phyloP scores from a whole-genome alignment of 2,888 invertebrate species.

The Deilephila porcellus region DNA sequence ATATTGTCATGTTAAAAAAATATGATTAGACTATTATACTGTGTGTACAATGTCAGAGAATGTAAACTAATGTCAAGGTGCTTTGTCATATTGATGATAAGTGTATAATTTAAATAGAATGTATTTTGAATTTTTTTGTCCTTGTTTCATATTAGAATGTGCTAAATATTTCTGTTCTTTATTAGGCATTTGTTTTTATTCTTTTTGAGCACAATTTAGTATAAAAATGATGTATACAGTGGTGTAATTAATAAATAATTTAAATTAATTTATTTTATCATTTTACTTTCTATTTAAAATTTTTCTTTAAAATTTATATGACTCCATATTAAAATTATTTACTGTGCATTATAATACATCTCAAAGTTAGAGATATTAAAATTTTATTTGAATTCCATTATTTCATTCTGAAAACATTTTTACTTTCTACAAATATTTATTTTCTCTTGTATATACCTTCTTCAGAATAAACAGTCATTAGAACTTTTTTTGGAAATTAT shows the following conservation, averaged over 20 bases:
- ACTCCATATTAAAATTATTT: too few species aligned
- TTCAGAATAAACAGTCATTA: too few species aligned
- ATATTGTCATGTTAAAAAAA: neutral
- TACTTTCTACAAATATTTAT: too few species aligned
- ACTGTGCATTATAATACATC: too few species aligned
- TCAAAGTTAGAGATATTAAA: too few species aligned
- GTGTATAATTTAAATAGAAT: constrained; percentile 3
- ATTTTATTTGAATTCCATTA: too few species aligned
- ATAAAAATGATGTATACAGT: neutral
- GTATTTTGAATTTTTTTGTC: neutral
- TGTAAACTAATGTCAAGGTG: constrained; percentile 6
- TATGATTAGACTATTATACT: neutral
- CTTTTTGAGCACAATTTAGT: neutral
- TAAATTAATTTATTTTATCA: neutral
- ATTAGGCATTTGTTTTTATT: neutral
- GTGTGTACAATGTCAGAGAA: neutral
- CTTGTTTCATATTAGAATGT: neutral
- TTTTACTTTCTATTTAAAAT: too few species aligned
- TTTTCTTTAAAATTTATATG: too few species aligned
- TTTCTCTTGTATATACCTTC: too few species aligned
- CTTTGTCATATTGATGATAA: neutral
- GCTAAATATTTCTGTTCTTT: neutral
- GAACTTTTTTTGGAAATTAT: too few species aligned
- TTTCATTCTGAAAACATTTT: too few species aligned
- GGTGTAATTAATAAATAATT: neutral